Conservation (phyloP, 2,113 vertebrate genomes). For the Heteronetta atricapilla region DNA sequence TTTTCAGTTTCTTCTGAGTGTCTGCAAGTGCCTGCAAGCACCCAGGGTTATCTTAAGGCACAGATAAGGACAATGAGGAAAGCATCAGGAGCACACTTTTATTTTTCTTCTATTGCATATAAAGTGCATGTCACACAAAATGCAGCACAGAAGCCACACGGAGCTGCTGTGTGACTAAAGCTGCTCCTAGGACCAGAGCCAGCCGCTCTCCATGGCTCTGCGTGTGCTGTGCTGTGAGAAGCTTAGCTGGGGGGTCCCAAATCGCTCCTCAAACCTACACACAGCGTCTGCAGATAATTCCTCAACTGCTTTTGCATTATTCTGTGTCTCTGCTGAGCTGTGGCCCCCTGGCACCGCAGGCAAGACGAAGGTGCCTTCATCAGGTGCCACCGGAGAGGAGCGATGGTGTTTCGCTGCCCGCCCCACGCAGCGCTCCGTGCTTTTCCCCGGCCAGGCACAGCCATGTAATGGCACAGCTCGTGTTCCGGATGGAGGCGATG, state of each 20-base stretch:
- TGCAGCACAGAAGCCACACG: not conserved
- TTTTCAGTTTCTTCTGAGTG: not conserved
- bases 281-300: not conserved
- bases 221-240: not conserved
- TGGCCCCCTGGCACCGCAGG: not conserved
- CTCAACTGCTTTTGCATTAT: fast-evolving
- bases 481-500: not conserved
- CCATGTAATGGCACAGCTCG: slow-evolving; percentile 15
- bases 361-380: not conserved
- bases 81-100: not conserved
- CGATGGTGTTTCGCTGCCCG: not conserved
- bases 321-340: not conserved
- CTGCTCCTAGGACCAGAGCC: not conserved
- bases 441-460: not conserved
- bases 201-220: not conserved
- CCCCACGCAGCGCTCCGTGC: not conserved
- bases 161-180: not conserved
- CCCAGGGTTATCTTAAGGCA: not conserved
- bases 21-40: not conserved
- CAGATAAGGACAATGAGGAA: not conserved
- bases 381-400: not conserved
- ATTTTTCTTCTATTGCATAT: not conserved
- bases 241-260: not conserved
- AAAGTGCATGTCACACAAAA: not conserved
- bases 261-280: not conserved